These are phyloP conservation scores for Clupea harengus DNA, from an alignment of 2,113 vertebrate species.

Conservation along the genomic window DNA sequence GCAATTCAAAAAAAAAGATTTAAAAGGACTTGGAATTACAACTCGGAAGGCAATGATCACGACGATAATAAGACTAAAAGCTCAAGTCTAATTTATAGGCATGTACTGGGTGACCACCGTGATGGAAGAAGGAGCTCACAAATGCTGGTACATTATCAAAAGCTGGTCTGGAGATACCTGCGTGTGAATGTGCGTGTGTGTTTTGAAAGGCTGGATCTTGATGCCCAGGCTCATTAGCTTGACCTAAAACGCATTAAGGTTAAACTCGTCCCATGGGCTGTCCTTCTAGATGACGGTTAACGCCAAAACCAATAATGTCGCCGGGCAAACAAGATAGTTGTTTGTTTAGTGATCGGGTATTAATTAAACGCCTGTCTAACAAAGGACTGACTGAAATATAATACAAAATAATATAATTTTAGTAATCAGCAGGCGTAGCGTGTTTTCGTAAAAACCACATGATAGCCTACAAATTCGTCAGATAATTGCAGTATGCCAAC, in stretches of 20 bases:
- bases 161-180: not conserved
- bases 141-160: not conserved
- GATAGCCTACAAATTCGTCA: not conserved
- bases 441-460: too few species aligned
- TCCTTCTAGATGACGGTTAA: not conserved
- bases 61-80: not conserved
- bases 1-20: not conserved
- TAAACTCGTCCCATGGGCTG: constrained; percentile 13
- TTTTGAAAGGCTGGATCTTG: not conserved
- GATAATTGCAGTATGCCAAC: too few species aligned
- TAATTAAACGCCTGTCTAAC: not conserved
- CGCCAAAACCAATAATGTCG: constrained; percentile 8
- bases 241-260: constrained; percentile 5
- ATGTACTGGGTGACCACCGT: not conserved
- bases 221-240: constrained; percentile 1
- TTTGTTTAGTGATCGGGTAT: not conserved
- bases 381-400: not conserved
- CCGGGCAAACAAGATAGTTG: not conserved
- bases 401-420: not conserved
- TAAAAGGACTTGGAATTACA: not conserved
- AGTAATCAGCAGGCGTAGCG: too few species aligned
- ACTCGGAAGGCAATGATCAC: not conserved
- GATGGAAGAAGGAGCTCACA: not conserved
- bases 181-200: not conserved
- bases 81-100: not conserved